These are phyloP conservation scores for Colius striatus DNA, from an alignment of 2,113 vertebrate species.

Conservation along the genomic window DNA sequence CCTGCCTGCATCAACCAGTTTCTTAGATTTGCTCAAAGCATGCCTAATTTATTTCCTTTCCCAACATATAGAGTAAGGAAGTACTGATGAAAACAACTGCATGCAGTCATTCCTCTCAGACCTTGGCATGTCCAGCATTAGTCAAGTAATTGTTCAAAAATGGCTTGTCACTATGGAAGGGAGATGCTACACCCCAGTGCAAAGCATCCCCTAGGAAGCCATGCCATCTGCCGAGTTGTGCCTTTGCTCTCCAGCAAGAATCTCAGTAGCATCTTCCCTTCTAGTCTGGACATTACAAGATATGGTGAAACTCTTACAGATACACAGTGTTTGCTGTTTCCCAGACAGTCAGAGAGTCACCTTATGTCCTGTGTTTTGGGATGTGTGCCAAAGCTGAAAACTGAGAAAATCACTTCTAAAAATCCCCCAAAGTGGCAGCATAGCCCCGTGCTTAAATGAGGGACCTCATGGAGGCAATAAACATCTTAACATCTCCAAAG, in stretches of 20 bases:
- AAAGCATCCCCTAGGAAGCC: accelerated
- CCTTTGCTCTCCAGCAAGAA: neutral
- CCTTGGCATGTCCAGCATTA: neutral
- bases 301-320: neutral
- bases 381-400: neutral
- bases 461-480: accelerated
- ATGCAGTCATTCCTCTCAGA: accelerated
- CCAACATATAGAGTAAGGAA: neutral
- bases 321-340: accelerated
- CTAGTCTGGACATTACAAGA: accelerated
- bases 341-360: accelerated
- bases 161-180: accelerated
- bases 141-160: accelerated
- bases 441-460: accelerated
- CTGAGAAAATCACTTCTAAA: neutral
- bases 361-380: accelerated
- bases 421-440: accelerated
- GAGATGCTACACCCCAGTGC: accelerated
- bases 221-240: accelerated
- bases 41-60: neutral
- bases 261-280: neutral
- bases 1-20: neutral
- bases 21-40: neutral
- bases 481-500: neutral
- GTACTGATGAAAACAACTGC: neutral